phyloP scores from a whole-genome alignment of 1,140 invertebrate genomes.

The Cheumatopsyche charites region DNA sequence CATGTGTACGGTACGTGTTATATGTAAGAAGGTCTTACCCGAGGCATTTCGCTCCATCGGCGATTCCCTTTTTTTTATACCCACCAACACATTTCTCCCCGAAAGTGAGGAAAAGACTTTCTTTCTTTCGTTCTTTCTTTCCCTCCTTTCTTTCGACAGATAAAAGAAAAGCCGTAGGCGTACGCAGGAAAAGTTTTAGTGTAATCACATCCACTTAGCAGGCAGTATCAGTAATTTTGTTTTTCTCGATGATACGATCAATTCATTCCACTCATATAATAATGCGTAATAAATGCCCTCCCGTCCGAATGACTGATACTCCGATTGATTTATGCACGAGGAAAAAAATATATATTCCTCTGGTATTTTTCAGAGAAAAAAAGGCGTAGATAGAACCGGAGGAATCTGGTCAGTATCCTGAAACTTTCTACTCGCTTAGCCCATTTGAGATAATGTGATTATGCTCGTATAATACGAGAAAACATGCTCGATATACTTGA shows the following conservation, averaged over 20 bases:
- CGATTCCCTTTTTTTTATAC: constrained; percentile 20
- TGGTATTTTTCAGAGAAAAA: background rate
- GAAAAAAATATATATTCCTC: background rate
- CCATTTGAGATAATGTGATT: constrained; percentile 22
- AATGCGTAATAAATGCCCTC: constrained; percentile 27
- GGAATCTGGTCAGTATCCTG: constrained; percentile 11
- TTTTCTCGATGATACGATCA: constrained; percentile 34
- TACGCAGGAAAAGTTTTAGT: constrained; percentile 32
- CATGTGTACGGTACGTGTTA: no score
- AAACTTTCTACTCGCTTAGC: constrained; percentile 21
- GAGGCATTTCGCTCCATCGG: constrained; percentile 21
- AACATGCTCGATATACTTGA: background rate
- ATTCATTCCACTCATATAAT: constrained; percentile 21
- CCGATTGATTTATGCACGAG: background rate
- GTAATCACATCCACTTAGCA: constrained; percentile 36
- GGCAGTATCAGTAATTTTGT: constrained; percentile 31
- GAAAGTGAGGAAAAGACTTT: constrained; percentile 24
- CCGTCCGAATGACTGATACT: constrained; percentile 4
- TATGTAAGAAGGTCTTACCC: background rate
- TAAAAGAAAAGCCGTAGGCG: constrained; percentile 32
- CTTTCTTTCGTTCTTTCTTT: constrained; percentile 26
- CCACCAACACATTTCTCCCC: background rate
- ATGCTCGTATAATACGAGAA: background rate
- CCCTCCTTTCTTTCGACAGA: constrained; percentile 26
- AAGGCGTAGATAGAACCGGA: background rate